phyloP scores from a whole-genome alignment of 2,797 vertebrate species.

The Glossophaga mutica region DNA sequence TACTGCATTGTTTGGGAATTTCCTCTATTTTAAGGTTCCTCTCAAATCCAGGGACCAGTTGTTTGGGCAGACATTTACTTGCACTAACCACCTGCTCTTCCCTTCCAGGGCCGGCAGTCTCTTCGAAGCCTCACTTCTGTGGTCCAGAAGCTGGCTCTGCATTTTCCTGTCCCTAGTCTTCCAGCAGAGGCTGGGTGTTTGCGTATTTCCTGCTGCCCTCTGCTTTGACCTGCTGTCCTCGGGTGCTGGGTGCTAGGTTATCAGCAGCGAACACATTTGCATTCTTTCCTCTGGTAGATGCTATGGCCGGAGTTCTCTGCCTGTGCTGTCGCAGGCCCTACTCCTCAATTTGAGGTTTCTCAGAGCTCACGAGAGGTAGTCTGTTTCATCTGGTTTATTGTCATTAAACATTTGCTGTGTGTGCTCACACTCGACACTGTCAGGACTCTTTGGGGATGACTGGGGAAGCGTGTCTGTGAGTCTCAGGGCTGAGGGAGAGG shows the following conservation, averaged over 20 bases:
- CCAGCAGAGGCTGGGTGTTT: not conserved
- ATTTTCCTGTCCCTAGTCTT: not conserved
- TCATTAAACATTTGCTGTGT: not conserved
- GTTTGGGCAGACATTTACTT: not conserved
- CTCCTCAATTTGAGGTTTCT: not conserved
- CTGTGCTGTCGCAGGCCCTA: not conserved
- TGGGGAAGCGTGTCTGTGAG: not conserved
- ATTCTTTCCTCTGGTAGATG: not conserved
- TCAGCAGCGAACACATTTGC: not conserved
- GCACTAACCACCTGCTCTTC: slow-evolving; percentile 25
- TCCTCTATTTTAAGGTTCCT: not conserved
- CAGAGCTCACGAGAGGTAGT: not conserved
- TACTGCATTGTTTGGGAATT: not conserved
- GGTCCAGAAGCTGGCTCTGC: slow-evolving; percentile 53
- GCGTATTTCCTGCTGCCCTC: not conserved
- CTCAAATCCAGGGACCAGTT: not conserved
- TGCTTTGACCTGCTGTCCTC: not conserved
- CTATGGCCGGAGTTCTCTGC: not conserved
- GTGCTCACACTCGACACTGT: not conserved
- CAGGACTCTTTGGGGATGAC: not conserved
- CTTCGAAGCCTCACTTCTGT: slow-evolving; percentile 55
- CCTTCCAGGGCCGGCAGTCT: not conserved
- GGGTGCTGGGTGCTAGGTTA: not conserved
- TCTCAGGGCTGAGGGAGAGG: not conserved
- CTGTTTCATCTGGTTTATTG: slow-evolving; percentile 1